Percentiles rank a stretch among this genome's conserved stretches.
Evolutionary conservation across 2,888 invertebrate species (phyloP).

Genomic region (Schizaphis graminum): DNA sequence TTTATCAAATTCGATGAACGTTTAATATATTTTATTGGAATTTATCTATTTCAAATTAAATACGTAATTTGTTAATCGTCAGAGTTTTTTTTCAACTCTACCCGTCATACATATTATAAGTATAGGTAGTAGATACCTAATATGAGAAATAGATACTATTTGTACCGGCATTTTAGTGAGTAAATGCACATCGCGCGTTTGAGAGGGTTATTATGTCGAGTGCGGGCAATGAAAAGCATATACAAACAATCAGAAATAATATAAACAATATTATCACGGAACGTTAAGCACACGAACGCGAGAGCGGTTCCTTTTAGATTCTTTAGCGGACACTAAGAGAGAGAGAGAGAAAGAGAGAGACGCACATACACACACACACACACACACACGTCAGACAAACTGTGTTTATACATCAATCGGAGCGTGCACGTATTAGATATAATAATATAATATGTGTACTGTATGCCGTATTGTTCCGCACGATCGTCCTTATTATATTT

Average conservation of each 20-base stretch:
- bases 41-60: not conserved
- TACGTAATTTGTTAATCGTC: not conserved
- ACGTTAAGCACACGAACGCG: not conserved
- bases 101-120: not conserved
- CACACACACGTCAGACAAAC: slow-evolving; percentile 11
- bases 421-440: not conserved
- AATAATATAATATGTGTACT: not conserved
- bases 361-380: not conserved
- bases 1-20: not conserved
- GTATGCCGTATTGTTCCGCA: not conserved
- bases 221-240: not conserved
- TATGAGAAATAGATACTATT: too few species aligned
- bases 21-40: not conserved
- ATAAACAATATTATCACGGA: not conserved
- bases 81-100: not conserved
- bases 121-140: too few species aligned
- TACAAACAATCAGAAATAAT: not conserved
- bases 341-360: not conserved
- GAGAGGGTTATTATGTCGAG: not conserved
- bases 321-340: not conserved
- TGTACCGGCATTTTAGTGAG: too few species aligned
- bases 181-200: not conserved
- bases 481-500: slow-evolving; percentile 28
- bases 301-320: not conserved
- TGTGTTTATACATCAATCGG: not conserved